Conservation (phyloP, 2,888 invertebrate genomes). For the Melanostoma mellinum region DNA sequence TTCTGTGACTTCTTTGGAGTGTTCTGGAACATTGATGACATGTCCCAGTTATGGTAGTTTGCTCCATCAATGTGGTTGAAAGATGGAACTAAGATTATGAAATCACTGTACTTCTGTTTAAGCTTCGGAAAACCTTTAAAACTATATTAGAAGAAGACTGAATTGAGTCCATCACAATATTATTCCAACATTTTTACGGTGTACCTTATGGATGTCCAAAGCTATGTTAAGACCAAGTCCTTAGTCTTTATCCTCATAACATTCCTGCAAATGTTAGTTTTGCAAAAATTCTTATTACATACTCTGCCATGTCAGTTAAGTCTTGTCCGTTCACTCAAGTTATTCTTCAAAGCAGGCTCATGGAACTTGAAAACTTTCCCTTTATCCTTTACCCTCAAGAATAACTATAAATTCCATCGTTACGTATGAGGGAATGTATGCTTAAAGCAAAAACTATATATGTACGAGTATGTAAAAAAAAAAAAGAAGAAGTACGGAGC, state of each 20-base stretch:
- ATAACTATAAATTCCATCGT: slow-evolving; percentile 37
- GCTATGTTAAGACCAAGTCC: no score
- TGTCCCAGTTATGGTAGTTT: no score
- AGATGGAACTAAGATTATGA: no score
- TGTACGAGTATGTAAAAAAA: background rate
- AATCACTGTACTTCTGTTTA: no score
- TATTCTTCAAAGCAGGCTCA: slow-evolving; percentile 28
- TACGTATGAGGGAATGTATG: slow-evolving; percentile 39
- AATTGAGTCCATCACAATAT: no score
- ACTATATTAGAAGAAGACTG: no score
- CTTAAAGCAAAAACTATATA: slow-evolving; percentile 21
- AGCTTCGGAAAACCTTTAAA: no score
- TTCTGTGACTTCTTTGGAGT: no score
- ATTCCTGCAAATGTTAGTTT: slow-evolving; percentile 29
- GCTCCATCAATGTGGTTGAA: no score
- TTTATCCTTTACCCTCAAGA: slow-evolving; percentile 28
- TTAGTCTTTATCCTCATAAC: slow-evolving; percentile 6
- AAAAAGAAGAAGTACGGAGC: background rate
- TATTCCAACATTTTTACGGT: no score
- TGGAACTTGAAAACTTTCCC: slow-evolving; percentile 14
- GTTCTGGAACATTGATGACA: no score
- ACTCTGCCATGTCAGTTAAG: background rate
- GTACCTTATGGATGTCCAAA: no score
- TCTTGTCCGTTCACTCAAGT: slow-evolving; percentile 31
- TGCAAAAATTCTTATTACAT: slow-evolving; percentile 24